Conservation (phyloP, 2,113 vertebrate genomes). For the Micronisus gabar region DNA sequence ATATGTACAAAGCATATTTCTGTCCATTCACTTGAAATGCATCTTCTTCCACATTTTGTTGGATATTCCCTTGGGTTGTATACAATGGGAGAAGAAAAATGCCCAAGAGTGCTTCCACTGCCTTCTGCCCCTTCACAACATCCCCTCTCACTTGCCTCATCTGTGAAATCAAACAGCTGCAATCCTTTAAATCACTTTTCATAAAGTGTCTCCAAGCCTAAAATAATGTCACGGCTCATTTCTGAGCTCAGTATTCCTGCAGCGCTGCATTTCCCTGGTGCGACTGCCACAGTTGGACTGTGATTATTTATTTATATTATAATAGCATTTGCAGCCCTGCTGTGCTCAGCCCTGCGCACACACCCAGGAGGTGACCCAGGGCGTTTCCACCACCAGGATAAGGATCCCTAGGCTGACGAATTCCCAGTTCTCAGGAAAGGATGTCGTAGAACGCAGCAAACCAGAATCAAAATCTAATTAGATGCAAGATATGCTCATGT, state of each 20-base stretch:
- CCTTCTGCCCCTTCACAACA: background rate
- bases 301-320: conserved; percentile 8
- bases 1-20: background rate
- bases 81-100: background rate
- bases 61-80: background rate
- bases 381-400: background rate
- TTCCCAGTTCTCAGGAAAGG: background rate
- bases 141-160: conserved; percentile 6
- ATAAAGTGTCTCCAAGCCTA: conserved; percentile 32
- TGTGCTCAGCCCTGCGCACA: background rate
- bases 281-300: conserved; percentile 5
- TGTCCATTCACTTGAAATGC: background rate
- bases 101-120: background rate
- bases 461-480: background rate
- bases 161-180: conserved; percentile 42
- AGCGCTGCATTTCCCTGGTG: background rate
- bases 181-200: conserved; percentile 51
- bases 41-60: background rate
- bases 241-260: conserved; percentile 33
- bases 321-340: background rate
- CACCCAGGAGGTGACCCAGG: conserved; percentile 9
- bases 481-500: background rate
- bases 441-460: background rate
- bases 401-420: background rate
- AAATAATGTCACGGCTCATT: conserved; percentile 59